A percentile compares a stretch with the other conserved stretches of the same genome.
Conservation (phyloP, 2,797 vertebrate species). For the Epinephelus malabaricus region DNA sequence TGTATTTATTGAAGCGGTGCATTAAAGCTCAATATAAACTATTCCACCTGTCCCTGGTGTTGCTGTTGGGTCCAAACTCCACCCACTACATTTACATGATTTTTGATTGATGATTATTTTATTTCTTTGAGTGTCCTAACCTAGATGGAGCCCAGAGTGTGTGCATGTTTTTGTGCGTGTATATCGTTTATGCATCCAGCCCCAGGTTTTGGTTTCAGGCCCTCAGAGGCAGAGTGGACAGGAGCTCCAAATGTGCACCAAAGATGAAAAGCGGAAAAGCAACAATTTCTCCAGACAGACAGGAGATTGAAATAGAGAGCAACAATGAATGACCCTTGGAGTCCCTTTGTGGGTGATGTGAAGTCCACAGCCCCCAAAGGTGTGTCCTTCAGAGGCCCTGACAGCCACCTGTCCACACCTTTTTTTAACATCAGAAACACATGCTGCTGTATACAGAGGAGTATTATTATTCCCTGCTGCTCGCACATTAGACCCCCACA, state of each 20-base stretch:
- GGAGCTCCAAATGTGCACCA: neutral
- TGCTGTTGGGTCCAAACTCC: no score
- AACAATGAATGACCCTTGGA: neutral
- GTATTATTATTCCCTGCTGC: neutral
- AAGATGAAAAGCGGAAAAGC: neutral
- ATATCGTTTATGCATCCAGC: neutral
- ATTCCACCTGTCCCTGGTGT: no score
- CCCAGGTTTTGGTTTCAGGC: neutral
- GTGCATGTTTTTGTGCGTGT: neutral
- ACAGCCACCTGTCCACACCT: neutral
- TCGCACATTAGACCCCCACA: neutral
- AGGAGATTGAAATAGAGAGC: neutral
- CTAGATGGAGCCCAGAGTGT: no score
- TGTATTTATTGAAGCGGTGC: no score
- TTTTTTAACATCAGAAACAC: neutral
- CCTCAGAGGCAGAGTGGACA: neutral
- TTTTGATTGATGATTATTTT: no score
- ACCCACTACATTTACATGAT: no score
- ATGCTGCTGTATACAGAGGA: neutral
- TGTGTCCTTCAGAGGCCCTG: slow-evolving; percentile 1
- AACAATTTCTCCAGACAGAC: neutral
- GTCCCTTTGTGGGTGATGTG: neutral
- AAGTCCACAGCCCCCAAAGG: neutral
- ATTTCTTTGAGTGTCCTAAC: no score
- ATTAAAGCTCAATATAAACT: no score